phyloP scores from a whole-genome alignment of 2,797 vertebrate genomes.

The Furcifer pardalis region DNA sequence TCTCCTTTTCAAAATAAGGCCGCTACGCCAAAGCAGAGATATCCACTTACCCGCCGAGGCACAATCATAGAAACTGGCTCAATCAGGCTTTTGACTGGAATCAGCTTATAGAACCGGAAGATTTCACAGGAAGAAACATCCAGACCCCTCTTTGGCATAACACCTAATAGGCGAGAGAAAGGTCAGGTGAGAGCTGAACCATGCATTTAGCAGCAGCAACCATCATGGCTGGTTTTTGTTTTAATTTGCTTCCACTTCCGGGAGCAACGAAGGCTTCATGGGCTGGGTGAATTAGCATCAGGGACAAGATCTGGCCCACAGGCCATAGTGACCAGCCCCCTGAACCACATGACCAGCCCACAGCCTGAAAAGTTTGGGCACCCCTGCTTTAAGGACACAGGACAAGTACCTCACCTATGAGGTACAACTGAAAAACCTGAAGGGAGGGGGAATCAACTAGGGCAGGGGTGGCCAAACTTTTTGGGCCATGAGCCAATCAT shows the following conservation, averaged over 20 bases:
- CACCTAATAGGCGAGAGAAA: slow-evolving; percentile 72
- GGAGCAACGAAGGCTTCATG: too few species aligned
- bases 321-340: too few species aligned
- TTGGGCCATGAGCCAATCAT: too few species aligned
- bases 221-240: too few species aligned
- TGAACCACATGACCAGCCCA: too few species aligned
- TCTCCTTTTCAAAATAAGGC: not conserved
- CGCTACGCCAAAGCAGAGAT: not conserved
- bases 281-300: too few species aligned
- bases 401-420: not conserved
- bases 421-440: not conserved
- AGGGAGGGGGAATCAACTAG: not conserved
- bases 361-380: too few species aligned
- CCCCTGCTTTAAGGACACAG: too few species aligned
- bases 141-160: slow-evolving; percentile 93
- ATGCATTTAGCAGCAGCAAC: not conserved
- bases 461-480: too few species aligned
- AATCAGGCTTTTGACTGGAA: slow-evolving; percentile 88
- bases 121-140: slow-evolving; percentile 91
- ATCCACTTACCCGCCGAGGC: slow-evolving; percentile 85
- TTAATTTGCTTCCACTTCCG: too few species aligned
- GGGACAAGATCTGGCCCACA: too few species aligned
- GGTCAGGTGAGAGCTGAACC: not conserved
- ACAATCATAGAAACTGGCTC: slow-evolving; percentile 94
- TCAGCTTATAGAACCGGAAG: slow-evolving; percentile 93